Percentiles rank a stretch among this genome's conserved stretches.
Conservation (phyloP, 2,113 vertebrate species). For the Pseudorasbora parva region DNA sequence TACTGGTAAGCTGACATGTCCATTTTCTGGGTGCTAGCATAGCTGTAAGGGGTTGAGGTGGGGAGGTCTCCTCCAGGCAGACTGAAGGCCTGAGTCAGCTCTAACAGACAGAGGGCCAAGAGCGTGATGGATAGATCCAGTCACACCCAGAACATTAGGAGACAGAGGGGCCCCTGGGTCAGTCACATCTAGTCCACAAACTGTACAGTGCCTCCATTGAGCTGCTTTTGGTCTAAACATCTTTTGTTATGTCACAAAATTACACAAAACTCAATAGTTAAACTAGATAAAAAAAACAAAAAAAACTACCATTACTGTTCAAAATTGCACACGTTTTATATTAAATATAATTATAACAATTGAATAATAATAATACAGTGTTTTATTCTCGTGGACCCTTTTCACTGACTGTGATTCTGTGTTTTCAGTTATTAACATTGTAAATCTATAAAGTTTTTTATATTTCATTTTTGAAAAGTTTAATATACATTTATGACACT, state of each 20-base stretch:
- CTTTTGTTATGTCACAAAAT: neutral
- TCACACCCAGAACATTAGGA: constrained; percentile 31
- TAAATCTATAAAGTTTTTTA: too few species aligned
- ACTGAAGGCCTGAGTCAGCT: constrained; percentile 27
- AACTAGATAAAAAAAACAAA: neutral
- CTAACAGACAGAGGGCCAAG: neutral
- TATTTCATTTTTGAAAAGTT: too few species aligned
- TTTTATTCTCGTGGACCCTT: neutral
- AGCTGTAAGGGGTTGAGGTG: constrained; percentile 9
- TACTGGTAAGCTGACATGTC: constrained; percentile 42
- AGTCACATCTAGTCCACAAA: neutral
- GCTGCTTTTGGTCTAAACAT: neutral
- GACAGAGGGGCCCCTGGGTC: constrained; percentile 1
- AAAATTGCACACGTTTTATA: neutral
- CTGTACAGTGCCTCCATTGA: neutral
- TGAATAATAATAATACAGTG: neutral
- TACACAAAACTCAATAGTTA: neutral
- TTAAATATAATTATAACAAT: neutral
- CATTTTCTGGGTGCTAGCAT: constrained; percentile 27
- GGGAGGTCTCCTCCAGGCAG: constrained; percentile 38
- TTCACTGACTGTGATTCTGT: neutral
- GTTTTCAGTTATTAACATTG: too few species aligned
- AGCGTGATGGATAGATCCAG: constrained; percentile 32
- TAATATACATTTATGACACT: neutral
- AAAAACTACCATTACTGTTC: neutral